Percentiles rank a stretch among this genome's conserved stretches.
phyloP scores from a whole-genome alignment of 2,797 vertebrate species.

The Bryconaethiops microstoma region DNA sequence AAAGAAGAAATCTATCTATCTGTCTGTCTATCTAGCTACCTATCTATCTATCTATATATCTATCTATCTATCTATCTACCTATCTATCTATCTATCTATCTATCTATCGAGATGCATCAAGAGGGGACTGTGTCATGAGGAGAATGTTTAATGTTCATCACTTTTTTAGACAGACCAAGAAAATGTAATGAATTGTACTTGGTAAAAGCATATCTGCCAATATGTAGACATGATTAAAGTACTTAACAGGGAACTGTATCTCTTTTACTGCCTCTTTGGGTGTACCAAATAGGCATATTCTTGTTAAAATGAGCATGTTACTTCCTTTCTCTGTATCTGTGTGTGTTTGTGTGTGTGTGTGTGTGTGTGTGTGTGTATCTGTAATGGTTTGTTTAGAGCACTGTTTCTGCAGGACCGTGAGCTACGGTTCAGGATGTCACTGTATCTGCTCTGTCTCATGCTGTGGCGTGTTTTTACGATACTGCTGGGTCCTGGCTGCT shows the following conservation, averaged over 20 bases:
- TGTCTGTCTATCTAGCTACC: too few relatives aligned
- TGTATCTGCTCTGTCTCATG: conserved; percentile 9
- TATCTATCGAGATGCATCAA: too few relatives aligned
- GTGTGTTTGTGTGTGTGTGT: background rate
- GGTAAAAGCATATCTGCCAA: too few relatives aligned
- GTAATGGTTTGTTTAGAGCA: conserved; percentile 23
- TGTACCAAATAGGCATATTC: background rate
- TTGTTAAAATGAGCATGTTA: background rate
- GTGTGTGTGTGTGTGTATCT: conserved; percentile 1
- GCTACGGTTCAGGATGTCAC: background rate
- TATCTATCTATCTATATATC: too few relatives aligned
- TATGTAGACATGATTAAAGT: too few relatives aligned
- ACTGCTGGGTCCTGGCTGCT: conserved; percentile 19
- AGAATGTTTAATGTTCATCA: too few relatives aligned
- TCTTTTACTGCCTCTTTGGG: background rate
- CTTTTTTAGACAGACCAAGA: too few relatives aligned
- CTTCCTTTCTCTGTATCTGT: background rate
- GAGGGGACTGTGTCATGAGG: too few relatives aligned
- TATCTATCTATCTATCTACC: too few relatives aligned
- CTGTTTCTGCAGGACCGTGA: conserved; percentile 14
- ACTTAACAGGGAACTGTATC: background rate
- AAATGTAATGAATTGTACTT: too few relatives aligned
- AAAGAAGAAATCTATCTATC: too few relatives aligned
- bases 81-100: too few relatives aligned
- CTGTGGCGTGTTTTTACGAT: conserved; percentile 24